phyloP scores from a whole-genome alignment of 2,888 invertebrate species.

The Halictus quadricinctus region DNA sequence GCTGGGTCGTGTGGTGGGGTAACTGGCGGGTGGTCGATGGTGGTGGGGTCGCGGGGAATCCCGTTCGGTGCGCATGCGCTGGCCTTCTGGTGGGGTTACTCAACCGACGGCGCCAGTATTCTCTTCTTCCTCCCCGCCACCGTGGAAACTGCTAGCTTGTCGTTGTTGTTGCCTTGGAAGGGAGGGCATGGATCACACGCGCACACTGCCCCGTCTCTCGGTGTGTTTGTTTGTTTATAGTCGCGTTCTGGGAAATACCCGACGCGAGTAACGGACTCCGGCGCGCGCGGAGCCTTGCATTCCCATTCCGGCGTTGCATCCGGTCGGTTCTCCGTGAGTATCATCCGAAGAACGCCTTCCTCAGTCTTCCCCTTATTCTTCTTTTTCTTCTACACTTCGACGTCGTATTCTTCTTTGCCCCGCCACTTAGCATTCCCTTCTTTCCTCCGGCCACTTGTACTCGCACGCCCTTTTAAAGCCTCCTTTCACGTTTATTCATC shows the following conservation, averaged over 20 bases:
- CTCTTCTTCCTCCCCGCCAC: conserved; percentile 47
- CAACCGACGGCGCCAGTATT: conserved; percentile 78
- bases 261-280: conserved; percentile 79
- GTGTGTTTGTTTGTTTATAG: conserved; percentile 80
- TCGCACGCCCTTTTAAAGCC: conserved; percentile 49
- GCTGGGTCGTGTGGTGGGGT: neutral
- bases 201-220: conserved; percentile 56
- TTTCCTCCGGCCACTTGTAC: conserved; percentile 22
- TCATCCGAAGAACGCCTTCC: conserved; percentile 50
- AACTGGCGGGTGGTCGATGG: conserved; percentile 45
- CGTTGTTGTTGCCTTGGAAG: conserved; percentile 67
- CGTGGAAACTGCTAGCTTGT: conserved; percentile 48
- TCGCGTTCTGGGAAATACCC: conserved; percentile 80
- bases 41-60: conserved; percentile 66
- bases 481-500: conserved; percentile 34
- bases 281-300: conserved; percentile 74
- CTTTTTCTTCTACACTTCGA: conserved; percentile 28
- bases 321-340: conserved; percentile 72
- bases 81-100: conserved; percentile 60
- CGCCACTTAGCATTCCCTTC: conserved; percentile 52
- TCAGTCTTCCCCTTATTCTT: conserved; percentile 24
- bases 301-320: conserved; percentile 80
- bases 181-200: conserved; percentile 69
- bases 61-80: conserved; percentile 67
- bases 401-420: conserved; percentile 37